Percentiles rank a stretch among this genome's conserved stretches.
Conservation (phyloP, 1,140 invertebrate species). For the Ptiloglossa arizonensis region DNA sequence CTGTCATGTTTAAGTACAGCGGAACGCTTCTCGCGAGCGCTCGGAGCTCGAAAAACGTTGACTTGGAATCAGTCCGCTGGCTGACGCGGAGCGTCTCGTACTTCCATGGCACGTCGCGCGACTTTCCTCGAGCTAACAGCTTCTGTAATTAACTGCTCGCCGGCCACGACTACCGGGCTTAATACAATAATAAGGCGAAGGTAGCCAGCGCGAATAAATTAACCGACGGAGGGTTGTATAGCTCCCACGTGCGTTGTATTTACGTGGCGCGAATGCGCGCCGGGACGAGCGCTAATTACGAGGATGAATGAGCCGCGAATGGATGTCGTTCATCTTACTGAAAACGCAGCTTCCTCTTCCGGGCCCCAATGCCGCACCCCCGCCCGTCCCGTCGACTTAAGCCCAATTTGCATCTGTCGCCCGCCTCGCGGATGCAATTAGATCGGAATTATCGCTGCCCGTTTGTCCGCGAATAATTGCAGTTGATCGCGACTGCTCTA, state of each 20-base stretch:
- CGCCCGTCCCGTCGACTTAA: slow-evolving; percentile 38
- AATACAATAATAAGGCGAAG: slow-evolving; percentile 59
- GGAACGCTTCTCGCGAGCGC: too few species aligned
- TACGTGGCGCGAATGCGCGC: slow-evolving; percentile 47
- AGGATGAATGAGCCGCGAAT: slow-evolving; percentile 60
- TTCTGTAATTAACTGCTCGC: slow-evolving; percentile 42
- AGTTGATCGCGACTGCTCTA: slow-evolving; percentile 36
- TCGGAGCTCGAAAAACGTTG: too few species aligned
- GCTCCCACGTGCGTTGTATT: slow-evolving; percentile 60
- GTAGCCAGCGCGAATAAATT: slow-evolving; percentile 48
- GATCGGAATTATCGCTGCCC: slow-evolving; percentile 48
- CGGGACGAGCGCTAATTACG: slow-evolving; percentile 58
- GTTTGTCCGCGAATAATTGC: slow-evolving; percentile 39
- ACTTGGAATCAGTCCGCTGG: too few species aligned
- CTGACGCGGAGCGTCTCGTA: neutral
- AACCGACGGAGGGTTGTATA: slow-evolving; percentile 41
- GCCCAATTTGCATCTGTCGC: slow-evolving; percentile 59
- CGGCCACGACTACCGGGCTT: slow-evolving; percentile 37
- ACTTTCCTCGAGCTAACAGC: slow-evolving; percentile 20
- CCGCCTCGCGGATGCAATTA: slow-evolving; percentile 46
- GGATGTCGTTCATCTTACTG: slow-evolving; percentile 59
- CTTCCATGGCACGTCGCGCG: neutral
- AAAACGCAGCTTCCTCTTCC: slow-evolving; percentile 56
- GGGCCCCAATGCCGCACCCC: neutral
- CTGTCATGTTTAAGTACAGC: too few species aligned